Base-by-base conservation (phyloP, 1,140 invertebrate genomes). In the Philopotamus ludificatus region DNA sequence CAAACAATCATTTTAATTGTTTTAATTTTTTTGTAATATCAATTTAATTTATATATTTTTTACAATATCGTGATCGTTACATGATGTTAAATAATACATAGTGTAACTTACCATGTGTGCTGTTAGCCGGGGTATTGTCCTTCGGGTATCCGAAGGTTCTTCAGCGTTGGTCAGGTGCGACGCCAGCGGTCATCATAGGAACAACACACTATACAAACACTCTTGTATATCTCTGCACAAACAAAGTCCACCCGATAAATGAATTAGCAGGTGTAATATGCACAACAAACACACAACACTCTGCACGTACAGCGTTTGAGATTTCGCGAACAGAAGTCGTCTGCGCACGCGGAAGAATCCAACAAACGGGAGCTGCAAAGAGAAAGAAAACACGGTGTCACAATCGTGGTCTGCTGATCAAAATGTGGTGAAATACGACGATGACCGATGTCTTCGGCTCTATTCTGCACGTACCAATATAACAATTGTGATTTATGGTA, bases 201-300 rank as follows among this genome's bases (percentile, higher is more conserved):
- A 12, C 28, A 34, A 34, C 51, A 20, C 47, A 55, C 16, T 26
- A 16, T 20, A 39, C 25, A n/a, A 34, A 55, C 51, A 55, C 51
- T 55, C 22, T 51, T 51, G 23, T 55, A 34, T 4, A 34, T 34
- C 20, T 34, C 26, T 34, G 28, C 39, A 34, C 51, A 53, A 53
- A 21, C 49, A 55, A 55, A 34, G 16, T n/a, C 25, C 51, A 55
- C 51, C 28, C 28, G 26, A 55, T 55, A 55, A 34, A n/a, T n/a
- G 51, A 55, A 55, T 55, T 55, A 55, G 51, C 51, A 25, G 15
- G 8, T 34, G 51, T 55, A 55, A 55, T 55, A 34, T 25, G 28
- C 51, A 25, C 10, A 55, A 39, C 26, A 55, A 55, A 55, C 28
- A 34, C 15, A 55, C 9, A 22, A 34, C 51, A 55, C 51, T 55